phyloP scores from a whole-genome alignment of 2,797 vertebrate genomes.

The Alosa sapidissima region DNA sequence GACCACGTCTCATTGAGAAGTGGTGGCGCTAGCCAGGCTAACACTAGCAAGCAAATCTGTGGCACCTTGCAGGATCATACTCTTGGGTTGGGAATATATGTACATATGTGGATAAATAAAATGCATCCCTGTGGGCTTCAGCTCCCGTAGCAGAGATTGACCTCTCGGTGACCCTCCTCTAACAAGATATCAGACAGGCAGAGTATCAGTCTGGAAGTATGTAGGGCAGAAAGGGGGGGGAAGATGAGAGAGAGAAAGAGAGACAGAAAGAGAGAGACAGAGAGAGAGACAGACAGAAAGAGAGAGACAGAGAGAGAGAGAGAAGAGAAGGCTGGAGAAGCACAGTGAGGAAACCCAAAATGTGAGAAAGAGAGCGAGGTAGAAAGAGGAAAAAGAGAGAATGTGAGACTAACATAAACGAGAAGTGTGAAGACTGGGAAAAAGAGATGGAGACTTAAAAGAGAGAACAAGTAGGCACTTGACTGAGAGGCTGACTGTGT shows the following conservation, averaged over 20 bases:
- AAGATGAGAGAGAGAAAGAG: too few relatives aligned
- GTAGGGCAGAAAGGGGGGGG: not conserved
- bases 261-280: too few relatives aligned
- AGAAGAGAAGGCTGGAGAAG: not conserved
- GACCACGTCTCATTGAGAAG: too few relatives aligned
- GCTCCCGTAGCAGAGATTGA: not conserved
- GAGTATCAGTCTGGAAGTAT: slow-evolving; percentile 1
- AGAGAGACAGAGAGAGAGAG: not conserved
- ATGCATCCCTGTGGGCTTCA: too few relatives aligned
- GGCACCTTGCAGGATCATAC: too few relatives aligned
- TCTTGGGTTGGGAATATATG: too few relatives aligned
- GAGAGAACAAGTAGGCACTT: too few relatives aligned
- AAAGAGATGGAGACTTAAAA: too few relatives aligned
- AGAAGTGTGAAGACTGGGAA: not conserved
- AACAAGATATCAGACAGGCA: not conserved
- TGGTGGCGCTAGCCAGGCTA: too few relatives aligned
- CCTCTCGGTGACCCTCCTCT: not conserved
- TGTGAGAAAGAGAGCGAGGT: not conserved
- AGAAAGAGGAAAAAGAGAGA: not conserved
- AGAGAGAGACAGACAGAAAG: too few relatives aligned
- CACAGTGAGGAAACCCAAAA: not conserved
- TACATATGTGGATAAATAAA: too few relatives aligned
- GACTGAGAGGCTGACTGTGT: not conserved
- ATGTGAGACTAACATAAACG: not conserved
- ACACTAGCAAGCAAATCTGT: too few relatives aligned